These are phyloP conservation scores for Trematomus bernacchii DNA, from an alignment of 2,797 vertebrate species.

Conservation along the genomic window DNA sequence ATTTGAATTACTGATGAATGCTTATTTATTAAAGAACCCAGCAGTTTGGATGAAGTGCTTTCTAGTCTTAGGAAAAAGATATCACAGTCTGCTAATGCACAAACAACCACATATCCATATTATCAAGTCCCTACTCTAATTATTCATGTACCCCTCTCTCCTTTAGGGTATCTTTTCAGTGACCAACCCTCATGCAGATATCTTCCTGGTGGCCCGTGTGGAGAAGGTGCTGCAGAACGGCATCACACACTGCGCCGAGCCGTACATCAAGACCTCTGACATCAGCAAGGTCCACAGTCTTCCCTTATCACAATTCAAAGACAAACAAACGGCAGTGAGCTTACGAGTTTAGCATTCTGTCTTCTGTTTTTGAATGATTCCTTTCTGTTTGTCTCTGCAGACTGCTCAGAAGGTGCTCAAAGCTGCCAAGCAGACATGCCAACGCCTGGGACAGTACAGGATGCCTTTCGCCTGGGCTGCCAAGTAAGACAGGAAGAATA, in stretches of 20 bases:
- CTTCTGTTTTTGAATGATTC: background rate
- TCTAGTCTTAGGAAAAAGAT: background rate
- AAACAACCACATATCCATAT: background rate
- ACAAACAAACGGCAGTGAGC: background rate
- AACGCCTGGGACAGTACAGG: conserved; percentile 93
- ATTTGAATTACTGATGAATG: conserved; percentile 4
- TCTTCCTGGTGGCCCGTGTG: conserved; percentile 94
- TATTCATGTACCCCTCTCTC: background rate
- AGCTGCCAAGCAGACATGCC: conserved; percentile 94
- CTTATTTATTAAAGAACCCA: background rate
- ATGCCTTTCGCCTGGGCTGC: conserved; percentile 99
- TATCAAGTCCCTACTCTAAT: background rate
- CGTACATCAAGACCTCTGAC: conserved; percentile 95
- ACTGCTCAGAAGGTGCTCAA: conserved; percentile 96
- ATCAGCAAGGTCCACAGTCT: conserved; percentile 86
- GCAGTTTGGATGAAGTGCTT: conserved; percentile 3
- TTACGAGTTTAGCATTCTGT: background rate
- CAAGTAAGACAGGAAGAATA: conserved; percentile 86
- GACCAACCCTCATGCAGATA: conserved; percentile 92
- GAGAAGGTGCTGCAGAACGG: conserved; percentile 98
- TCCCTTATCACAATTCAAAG: background rate
- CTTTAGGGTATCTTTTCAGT: conserved; percentile 95
- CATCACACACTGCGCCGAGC: conserved; percentile 94
- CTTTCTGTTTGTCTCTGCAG: conserved; percentile 74
- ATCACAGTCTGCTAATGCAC: background rate